phyloP scores from a whole-genome alignment of 2,113 vertebrate species.

The Toxotes chatareus region DNA sequence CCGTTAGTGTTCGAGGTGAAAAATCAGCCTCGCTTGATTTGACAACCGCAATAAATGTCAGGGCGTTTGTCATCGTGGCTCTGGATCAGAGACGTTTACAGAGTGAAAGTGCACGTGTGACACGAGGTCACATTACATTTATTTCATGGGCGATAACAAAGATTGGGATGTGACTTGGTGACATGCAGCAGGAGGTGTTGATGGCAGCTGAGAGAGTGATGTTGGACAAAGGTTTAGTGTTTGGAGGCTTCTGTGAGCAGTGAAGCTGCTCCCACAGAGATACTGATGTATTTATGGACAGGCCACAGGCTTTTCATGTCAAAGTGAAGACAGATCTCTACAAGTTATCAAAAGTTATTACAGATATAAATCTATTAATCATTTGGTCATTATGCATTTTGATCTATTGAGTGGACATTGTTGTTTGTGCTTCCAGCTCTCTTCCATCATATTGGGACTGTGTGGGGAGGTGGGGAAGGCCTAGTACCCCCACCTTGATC shows the following conservation, averaged over 20 bases:
- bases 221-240: too few species aligned
- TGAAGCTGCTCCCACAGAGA: not conserved
- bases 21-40: not conserved
- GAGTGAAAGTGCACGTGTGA: not conserved
- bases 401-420: not conserved
- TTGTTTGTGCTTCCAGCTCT: conserved; percentile 30
- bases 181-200: not conserved
- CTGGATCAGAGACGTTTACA: not conserved
- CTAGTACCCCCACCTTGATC: conserved; percentile 42
- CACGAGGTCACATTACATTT: not conserved
- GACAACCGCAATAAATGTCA: not conserved
- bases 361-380: too few species aligned
- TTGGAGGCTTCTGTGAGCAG: not conserved
- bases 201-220: not conserved
- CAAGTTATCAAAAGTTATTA: too few species aligned
- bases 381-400: not conserved
- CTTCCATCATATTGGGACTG: conserved; percentile 41
- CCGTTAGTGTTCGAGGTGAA: not conserved
- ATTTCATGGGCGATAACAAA: conserved; percentile 4
- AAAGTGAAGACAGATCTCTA: too few species aligned
- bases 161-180: not conserved
- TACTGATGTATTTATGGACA: too few species aligned
- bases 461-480: conserved; percentile 62
- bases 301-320: too few species aligned
- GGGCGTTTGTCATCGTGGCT: not conserved